Evolutionary conservation across 2,888 invertebrate species (phyloP).

Genomic region (Bombylius discolor): DNA sequence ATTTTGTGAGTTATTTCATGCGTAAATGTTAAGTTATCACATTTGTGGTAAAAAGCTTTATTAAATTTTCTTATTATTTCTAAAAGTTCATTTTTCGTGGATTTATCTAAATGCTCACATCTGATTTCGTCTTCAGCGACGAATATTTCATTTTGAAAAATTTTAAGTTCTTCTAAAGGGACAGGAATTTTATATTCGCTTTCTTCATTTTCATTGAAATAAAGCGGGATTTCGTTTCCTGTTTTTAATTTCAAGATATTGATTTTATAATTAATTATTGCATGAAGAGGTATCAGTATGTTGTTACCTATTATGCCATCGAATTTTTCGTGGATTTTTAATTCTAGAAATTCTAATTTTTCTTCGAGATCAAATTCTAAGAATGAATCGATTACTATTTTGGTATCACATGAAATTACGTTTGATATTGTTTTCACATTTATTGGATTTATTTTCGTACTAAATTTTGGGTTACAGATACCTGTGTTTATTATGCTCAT

Average conservation of each 20-base stretch:
- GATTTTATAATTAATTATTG: too few species aligned
- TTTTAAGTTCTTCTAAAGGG: too few species aligned
- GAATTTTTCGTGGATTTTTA: background rate
- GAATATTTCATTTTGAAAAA: too few species aligned
- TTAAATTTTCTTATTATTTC: too few species aligned
- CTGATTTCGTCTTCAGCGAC: too few species aligned
- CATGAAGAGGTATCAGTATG: background rate
- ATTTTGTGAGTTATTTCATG: background rate
- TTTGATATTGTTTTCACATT: constrained; percentile 1
- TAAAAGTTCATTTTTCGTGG: too few species aligned
- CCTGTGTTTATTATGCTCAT: constrained; percentile 7
- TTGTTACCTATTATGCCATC: background rate
- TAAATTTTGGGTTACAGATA: constrained; percentile 9
- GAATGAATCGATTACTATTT: background rate
- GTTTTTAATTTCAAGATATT: too few species aligned
- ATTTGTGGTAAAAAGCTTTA: too few species aligned
- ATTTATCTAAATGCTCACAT: too few species aligned
- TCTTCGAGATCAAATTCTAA: background rate
- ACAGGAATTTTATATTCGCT: too few species aligned
- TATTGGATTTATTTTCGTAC: background rate
- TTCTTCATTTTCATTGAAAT: too few species aligned
- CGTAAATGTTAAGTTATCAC: background rate
- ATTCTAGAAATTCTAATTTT: background rate
- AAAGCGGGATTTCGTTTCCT: too few species aligned
- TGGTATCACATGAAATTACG: background rate